Evolutionary conservation across 2,113 vertebrate species (phyloP), one percentile per base, ranked within the genome.

Genomic region (Carassius carassius): DNA sequence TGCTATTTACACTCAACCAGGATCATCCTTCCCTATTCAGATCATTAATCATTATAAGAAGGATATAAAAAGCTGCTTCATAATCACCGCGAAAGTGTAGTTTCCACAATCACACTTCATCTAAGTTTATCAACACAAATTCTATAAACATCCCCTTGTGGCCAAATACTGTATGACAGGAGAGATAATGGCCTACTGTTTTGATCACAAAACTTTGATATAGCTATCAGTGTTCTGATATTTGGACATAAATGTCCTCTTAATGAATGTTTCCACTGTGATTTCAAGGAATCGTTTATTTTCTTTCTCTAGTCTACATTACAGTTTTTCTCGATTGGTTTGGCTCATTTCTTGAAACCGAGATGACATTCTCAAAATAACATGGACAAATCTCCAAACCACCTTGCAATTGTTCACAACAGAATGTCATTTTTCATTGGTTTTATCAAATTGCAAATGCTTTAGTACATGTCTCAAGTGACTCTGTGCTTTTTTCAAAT

Each of bases 51-150:
- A 75, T 62, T 62, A 74, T 17, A 14, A 32, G 49, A 56, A 60
- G 67, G 32, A 25, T 74, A 60, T 72, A 44, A 60, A 83, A 44
- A 74, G 21, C 81, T 83, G 67, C 4, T 73, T 12, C 21, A 60
- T 16, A 65, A 58, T 35, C 29, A 17, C 44, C 12, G 44, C 44
- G 2, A 47, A 47, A 47, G 11, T 0, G 11, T 16, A 21, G 49
- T 67, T 81, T 63, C 76, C 32, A 23, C 32, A 51, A 75, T 51
- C 73, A 51, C 73, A 37, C 5, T 11, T 72, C 23, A 21, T 76
- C 16, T 35, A 1, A 19, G 12, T 49, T 58, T 29, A 10, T 29
- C 49, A 65, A 81, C 25, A 14, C 41, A 81, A 19, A 23, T 44
- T 23, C 5, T 2, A n/a, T 17, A 37, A 37, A 60, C 54, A 49